Evolutionary conservation across 2,888 invertebrate genomes (phyloP), one percentile per base, ranked within the genome.

Genomic region (Aporophyla nigra): DNA sequence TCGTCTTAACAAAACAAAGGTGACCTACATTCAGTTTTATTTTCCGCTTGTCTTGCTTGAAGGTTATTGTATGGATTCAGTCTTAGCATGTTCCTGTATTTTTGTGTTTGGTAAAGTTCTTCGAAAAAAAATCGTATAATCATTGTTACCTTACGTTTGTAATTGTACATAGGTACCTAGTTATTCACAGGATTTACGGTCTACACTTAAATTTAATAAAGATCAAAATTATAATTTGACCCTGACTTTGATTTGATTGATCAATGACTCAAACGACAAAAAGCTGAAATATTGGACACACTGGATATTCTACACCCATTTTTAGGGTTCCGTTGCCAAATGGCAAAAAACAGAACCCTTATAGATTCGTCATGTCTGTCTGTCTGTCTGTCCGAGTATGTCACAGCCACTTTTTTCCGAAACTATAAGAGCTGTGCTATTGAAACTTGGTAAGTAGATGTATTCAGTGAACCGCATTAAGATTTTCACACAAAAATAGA

Each of bases 11-110:
- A 54, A 58, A 68, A 59, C 70, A 43, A 72, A n/a, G 21, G 24
- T 70, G 75, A 71, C 78, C 71, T 69, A 74, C 63, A 81, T 81
- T 75, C 49, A 10, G 33, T 51, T 74, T 62, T 62, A 67, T 73
- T 62, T 67, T 9, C 33, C 53, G 46, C 24, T 53, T 73, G 53
- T 74, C 49, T 66, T 19, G 5, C n/a, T 59, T 62, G n/a, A 68
- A 68, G 62, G 62, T 62, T 24, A 62, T 56, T 33, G 33, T 49
- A 49, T 53, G 72, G 46, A 59, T 66, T 65, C 33, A 33, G 49
- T 21, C 12, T 43, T 40, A 40, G 49, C 24, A 24, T 24, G 14
- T 58, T 65, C 56, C 24, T 43, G 54, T 51, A 21, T 24, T 21
- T 43, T 66, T 74, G 49, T 54, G n/a, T 1, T n/a, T 24, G 9